These are phyloP conservation scores for Phrynocephalus vlangalii DNA, from an alignment of 2,797 vertebrate genomes.

Conservation along the genomic window DNA sequence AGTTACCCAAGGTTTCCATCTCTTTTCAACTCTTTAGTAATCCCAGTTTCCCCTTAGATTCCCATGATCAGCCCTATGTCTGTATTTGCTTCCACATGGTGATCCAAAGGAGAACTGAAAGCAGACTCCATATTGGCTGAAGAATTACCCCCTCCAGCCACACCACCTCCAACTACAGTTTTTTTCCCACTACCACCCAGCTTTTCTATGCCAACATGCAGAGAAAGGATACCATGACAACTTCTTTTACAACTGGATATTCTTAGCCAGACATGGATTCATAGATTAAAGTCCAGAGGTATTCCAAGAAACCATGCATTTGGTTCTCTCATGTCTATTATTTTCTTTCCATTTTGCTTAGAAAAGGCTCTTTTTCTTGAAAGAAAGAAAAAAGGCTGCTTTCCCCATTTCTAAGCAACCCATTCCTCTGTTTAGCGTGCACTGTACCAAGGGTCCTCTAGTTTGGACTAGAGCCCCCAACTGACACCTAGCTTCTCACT, in stretches of 20 bases:
- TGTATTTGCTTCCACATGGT: neutral
- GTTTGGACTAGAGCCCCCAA: neutral
- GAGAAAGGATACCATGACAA: no score
- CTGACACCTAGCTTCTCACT: neutral
- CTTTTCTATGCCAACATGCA: no score
- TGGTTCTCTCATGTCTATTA: neutral
- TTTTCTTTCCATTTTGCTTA: neutral
- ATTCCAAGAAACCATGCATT: neutral
- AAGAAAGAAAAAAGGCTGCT: neutral
- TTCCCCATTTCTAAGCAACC: neutral
- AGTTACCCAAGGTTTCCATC: neutral
- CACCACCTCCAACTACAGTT: no score
- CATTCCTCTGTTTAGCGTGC: neutral
- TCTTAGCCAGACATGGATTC: neutral
- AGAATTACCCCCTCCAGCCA: neutral
- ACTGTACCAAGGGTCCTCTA: neutral
- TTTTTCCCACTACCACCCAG: no score
- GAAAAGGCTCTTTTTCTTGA: neutral
- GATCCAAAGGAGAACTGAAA: neutral
- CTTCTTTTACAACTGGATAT: neutral
- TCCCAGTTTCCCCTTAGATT: neutral
- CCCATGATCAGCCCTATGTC: neutral
- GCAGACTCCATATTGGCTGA: neutral
- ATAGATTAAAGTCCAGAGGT: neutral
- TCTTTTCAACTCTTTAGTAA: slow-evolving; percentile 2